Percentiles rank a stretch among this genome's conserved stretches.
These are phyloP conservation scores for Macrobrachium nipponense DNA, from an alignment of 1,140 invertebrate species.

Conservation along the genomic window DNA sequence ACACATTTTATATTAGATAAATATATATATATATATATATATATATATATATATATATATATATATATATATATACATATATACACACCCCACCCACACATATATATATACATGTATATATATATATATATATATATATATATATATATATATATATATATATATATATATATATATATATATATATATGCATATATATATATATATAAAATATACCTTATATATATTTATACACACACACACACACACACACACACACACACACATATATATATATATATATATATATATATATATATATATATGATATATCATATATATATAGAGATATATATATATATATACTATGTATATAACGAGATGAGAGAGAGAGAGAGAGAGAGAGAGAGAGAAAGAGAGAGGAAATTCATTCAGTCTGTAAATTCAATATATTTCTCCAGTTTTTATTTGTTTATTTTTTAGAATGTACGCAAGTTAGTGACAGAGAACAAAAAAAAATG, in stretches of 20 bases:
- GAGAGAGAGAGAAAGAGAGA: slow-evolving; percentile 3
- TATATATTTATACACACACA: background rate
- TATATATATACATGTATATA: background rate
- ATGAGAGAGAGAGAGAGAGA: background rate
- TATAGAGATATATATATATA: background rate
- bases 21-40: no score
- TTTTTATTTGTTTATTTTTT: no score
- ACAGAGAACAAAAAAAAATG: background rate
- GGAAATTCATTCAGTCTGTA: background rate
- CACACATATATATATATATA: background rate
- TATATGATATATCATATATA: background rate
- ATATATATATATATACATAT: no score
- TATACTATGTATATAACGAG: no score
- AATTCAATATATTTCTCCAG: no score
- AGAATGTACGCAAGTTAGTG: no score
- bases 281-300: slow-evolving; percentile 13
- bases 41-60: no score
- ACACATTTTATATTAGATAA: no score
- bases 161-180: slow-evolving; percentile 10
- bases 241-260: background rate
- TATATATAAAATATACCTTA: no score
- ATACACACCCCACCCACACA: no score
- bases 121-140: background rate
- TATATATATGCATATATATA: background rate
- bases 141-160: slow-evolving; percentile 10